phyloP scores from a whole-genome alignment of 2,113 vertebrate species.

The Callipepla californica region DNA sequence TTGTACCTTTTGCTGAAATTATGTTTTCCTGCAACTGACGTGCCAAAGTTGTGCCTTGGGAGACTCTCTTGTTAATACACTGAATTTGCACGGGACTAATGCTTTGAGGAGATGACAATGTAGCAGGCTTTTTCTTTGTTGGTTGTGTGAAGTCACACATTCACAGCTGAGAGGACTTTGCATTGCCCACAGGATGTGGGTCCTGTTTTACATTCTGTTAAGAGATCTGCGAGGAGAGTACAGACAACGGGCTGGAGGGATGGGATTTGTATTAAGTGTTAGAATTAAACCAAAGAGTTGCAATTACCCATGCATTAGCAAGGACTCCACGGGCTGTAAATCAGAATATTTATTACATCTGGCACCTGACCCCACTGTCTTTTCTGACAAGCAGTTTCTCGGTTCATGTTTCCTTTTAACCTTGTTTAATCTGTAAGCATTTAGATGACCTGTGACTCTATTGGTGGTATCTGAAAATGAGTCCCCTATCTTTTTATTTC shows the following conservation, averaged over 20 bases:
- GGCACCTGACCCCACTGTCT: background rate
- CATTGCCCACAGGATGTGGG: background rate
- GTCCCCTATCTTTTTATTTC: background rate
- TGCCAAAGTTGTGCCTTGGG: background rate
- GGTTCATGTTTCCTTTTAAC: background rate
- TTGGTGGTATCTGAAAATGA: background rate
- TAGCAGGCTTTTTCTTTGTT: background rate
- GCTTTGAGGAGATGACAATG: background rate
- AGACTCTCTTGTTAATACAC: background rate
- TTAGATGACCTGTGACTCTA: background rate
- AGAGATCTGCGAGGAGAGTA: background rate
- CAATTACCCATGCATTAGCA: background rate
- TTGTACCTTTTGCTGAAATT: slow-evolving; percentile 12
- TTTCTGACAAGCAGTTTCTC: background rate
- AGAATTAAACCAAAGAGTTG: background rate
- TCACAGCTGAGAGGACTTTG: background rate
- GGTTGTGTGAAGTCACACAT: background rate
- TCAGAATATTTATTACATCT: background rate
- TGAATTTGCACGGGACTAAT: background rate
- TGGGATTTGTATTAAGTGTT: background rate
- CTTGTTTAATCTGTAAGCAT: background rate
- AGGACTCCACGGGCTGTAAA: background rate
- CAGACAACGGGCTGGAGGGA: background rate
- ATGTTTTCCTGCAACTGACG: background rate
- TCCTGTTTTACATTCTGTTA: background rate